Evolutionary conservation across 1,140 invertebrate genomes (phyloP).

Genomic region (Drosophila auraria): DNA sequence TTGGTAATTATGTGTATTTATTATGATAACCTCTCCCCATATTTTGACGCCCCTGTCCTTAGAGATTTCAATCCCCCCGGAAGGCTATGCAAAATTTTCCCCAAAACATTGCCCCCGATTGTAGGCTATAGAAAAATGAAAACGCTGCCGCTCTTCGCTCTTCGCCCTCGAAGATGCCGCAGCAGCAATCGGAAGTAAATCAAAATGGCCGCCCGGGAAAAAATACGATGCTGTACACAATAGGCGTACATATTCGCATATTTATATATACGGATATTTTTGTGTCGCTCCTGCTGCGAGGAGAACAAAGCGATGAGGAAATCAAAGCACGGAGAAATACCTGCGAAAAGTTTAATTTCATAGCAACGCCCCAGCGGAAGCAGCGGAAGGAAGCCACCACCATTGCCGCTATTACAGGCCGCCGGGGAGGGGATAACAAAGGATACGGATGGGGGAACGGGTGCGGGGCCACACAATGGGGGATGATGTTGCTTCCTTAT

Average conservation of each 20-base stretch:
- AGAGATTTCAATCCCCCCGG: not conserved
- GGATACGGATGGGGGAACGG: conserved; percentile 6
- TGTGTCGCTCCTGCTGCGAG: conserved; percentile 40
- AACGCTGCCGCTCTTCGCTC: conserved; percentile 7
- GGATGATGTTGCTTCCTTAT: conserved; percentile 25
- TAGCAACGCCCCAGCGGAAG: conserved; percentile 80
- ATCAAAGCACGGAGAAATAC: conserved; percentile 81
- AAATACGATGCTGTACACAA: conserved; percentile 31
- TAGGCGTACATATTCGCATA: conserved; percentile 25
- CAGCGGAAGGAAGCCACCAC: conserved; percentile 52
- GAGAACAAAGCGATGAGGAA: conserved; percentile 71
- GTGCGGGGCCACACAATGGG: conserved; percentile 2
- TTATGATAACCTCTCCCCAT: not conserved
- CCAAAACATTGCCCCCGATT: conserved; percentile 11
- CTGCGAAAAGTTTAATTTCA: conserved; percentile 84
- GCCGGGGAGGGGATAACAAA: conserved; percentile 36
- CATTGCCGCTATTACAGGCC: conserved; percentile 5
- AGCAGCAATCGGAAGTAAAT: conserved; percentile 42
- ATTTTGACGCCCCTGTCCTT: not conserved
- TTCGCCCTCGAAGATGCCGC: conserved; percentile 43
- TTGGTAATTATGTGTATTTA: not conserved
- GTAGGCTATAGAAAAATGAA: conserved; percentile 22
- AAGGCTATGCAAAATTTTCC: not conserved
- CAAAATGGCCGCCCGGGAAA: conserved; percentile 62
- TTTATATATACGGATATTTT: conserved; percentile 36